A percentile compares a stretch with the other conserved stretches of the same genome.
Evolutionary conservation across 2,888 invertebrate species (phyloP).

Genomic region (Lacanobia oleracea): DNA sequence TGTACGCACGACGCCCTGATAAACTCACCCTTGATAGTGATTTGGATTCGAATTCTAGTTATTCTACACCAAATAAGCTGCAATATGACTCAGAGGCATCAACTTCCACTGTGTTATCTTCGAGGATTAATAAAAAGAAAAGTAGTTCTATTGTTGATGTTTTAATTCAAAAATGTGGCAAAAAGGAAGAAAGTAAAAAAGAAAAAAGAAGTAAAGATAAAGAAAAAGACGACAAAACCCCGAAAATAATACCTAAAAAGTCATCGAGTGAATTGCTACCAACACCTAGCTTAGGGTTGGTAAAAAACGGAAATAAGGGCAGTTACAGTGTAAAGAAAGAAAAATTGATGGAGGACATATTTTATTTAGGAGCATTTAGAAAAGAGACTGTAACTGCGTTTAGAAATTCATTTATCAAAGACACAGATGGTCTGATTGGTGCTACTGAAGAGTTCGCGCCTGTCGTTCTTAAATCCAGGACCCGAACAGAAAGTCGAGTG

Average conservation of each 20-base stretch:
- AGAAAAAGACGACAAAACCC: conserved; percentile 89
- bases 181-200: conserved; percentile 88
- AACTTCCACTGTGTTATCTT: conserved; percentile 92
- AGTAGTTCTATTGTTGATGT: conserved; percentile 92
- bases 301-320: conserved; percentile 84
- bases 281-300: conserved; percentile 91
- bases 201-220: conserved; percentile 89
- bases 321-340: conserved; percentile 84
- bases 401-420: conserved; percentile 92
- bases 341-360: conserved; percentile 90
- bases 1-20: conserved; percentile 84
- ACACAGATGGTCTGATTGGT: conserved; percentile 90
- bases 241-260: conserved; percentile 90
- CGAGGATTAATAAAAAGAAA: conserved; percentile 86
- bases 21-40: conserved; percentile 91
- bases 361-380: conserved; percentile 92
- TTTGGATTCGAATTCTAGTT: conserved; percentile 92
- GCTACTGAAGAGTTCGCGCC: conserved; percentile 92
- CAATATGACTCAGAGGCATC: conserved; percentile 93
- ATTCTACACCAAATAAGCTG: conserved; percentile 89
- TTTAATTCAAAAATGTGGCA: conserved; percentile 92
- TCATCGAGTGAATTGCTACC: conserved; percentile 90
- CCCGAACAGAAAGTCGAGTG: conserved; percentile 93
- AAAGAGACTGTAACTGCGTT: conserved; percentile 93
- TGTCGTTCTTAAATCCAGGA: conserved; percentile 93